Evolutionary conservation across 2,113 vertebrate species (phyloP), one percentile per base, ranked within the genome.

Genomic region (Atrichornis clamosus): DNA sequence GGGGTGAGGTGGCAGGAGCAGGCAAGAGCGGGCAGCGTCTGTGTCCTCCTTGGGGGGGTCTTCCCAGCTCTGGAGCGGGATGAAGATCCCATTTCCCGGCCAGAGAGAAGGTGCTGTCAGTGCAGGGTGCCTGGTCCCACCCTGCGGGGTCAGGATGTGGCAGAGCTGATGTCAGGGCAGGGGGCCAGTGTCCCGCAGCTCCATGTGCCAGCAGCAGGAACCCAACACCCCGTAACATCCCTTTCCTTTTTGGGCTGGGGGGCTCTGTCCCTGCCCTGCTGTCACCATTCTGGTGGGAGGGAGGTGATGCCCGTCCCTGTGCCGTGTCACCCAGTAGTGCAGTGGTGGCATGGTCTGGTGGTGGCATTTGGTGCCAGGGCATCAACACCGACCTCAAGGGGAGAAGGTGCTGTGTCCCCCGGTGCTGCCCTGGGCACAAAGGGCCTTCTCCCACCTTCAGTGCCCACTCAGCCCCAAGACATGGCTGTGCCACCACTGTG

Each of bases 41-140:
- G 1, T 26, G 24, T 28, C 15, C 9, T 11, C 37, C 10, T 15
- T 6, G 0, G 1, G 32, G 49, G 26, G 6, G 18, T 41, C n/a
- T 33, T 26, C 60, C n/a, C 35, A 46, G 87, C 30, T 1, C 6
- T 23, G 53, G n/a, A 47, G 46, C 0, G 0, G 56, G 65, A 21
- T 8, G 30, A 11, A 28, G 10, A 79, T 26, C 46, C 23, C 2
- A 0, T 64, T 65, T 68, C 39, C 75, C 2, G 0, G 35, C 18
- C 1, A 6, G 15, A 58, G 42, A 81, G 50, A 55, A 53, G 6
- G 15, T 22, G 24, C n/a, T 0, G 2, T 13, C 23, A 60, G 23
- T 1, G 1, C 1, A 0, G 49, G 27, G 46, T 32, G 18, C 17
- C 19, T 3, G 3, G 20, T 53, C 18, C 13, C n/a, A 15, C 55